Conservation (phyloP, 2,797 vertebrate genomes). For the Hirundo rustica region DNA sequence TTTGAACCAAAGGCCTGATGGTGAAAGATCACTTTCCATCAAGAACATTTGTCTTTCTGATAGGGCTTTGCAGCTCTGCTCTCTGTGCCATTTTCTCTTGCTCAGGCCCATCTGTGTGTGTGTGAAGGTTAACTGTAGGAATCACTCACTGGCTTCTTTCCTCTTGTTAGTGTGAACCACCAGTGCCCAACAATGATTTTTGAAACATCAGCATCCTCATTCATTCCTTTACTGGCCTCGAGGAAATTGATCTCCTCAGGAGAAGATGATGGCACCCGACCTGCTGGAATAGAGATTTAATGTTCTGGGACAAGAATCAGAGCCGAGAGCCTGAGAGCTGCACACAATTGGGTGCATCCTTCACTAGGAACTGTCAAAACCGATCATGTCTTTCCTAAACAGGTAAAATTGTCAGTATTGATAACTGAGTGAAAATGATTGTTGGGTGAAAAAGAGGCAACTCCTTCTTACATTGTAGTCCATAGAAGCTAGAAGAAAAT, state of each 20-base stretch:
- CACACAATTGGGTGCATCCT: not conserved
- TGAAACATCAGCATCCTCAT: not conserved
- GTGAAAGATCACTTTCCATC: not conserved
- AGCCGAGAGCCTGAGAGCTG: not conserved
- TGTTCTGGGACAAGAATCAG: not conserved
- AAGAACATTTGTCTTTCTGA: not conserved
- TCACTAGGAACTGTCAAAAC: not conserved
- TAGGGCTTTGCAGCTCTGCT: not conserved
- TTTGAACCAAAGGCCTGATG: not conserved
- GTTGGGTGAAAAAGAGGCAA: not conserved
- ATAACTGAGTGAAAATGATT: not conserved
- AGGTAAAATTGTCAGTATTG: slow-evolving; percentile 5
- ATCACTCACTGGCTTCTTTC: not conserved
- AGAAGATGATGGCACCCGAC: not conserved
- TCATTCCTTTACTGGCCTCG: not conserved
- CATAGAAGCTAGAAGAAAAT: not conserved
- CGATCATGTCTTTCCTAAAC: not conserved
- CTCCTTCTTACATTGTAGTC: not conserved
- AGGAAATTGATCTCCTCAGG: slow-evolving; percentile 10
- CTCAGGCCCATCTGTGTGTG: not conserved
- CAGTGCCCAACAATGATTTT: not conserved
- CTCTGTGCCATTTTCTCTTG: not conserved
- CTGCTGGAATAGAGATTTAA: not conserved
- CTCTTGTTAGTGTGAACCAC: not conserved
- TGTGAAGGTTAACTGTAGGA: slow-evolving; percentile 14